Base-by-base conservation (phyloP, 2,797 vertebrate species). In the Muraenolepis orangiensis region DNA sequence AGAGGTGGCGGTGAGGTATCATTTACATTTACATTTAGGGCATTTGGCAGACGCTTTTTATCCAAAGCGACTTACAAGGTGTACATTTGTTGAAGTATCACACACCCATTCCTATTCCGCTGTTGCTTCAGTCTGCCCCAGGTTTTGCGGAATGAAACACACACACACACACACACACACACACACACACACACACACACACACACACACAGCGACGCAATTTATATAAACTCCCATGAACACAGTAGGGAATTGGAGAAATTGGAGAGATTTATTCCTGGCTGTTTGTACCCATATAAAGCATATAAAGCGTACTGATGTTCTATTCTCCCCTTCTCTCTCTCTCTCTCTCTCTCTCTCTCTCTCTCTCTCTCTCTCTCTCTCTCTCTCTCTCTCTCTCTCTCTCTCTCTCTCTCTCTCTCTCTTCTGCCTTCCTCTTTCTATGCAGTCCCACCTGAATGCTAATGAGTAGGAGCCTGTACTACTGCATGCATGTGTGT, bases 381-480 rank as follows among this genome's bases (percentile, higher is more conserved):
- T 57, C 20, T 57, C 46, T 57, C 46, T 57, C 46, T 57, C 20
- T n/a, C 46, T 51, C 46, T 51, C 46, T 51, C 46, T 51, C 14
- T n/a, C 46, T 7, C 46, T 51, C 46, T 51, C 42, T 51, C 46
- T 20, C 46, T 57, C 46, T 57, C 20, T 57, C 14, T 57, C 46
- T n/a, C n/a, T n/a, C n/a, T n/a, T n/a, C 26, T 69, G 40, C 30
- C 46, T 28, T 64, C 32, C 32, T 36, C 68, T 66, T 73, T 8
- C 67, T n/a, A n/a, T 70, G 73, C 72, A 68, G 69, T 69, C 84
- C 76, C 87, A 85, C 81, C 82, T 89, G 89, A 87, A 87, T 88
- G 81, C 77, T 82, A 84, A 89, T 91, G 80, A 84, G 79, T 66
- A 38, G 80, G 74, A 38, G 72, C 28, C 72, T 11, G 42, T 18